phyloP scores from a whole-genome alignment of 2,113 vertebrate species.

The Fregetta grallaria region DNA sequence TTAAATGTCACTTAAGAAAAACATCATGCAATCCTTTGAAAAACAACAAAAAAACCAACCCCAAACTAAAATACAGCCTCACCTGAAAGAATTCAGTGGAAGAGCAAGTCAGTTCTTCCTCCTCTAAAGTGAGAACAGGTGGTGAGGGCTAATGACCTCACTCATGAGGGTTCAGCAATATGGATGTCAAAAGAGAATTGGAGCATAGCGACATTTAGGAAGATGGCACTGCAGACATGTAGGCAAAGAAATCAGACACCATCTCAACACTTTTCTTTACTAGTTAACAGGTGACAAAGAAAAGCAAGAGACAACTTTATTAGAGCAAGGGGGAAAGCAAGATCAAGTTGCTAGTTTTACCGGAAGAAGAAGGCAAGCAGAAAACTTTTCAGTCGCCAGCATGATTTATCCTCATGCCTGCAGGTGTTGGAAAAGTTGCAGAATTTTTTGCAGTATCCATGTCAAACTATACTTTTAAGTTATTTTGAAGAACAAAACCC shows the following conservation, averaged over 20 bases:
- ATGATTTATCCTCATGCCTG: background rate
- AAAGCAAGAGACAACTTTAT: background rate
- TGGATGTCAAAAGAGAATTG: background rate
- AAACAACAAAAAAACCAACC: fast-evolving
- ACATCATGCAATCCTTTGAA: background rate
- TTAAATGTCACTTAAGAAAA: background rate
- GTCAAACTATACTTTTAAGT: background rate
- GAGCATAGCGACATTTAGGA: background rate
- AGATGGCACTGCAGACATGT: background rate
- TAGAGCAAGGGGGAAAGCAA: background rate
- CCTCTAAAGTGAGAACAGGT: background rate
- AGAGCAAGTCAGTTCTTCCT: background rate
- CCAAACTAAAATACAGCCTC: background rate
- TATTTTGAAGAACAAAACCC: background rate
- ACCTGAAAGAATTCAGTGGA: background rate
- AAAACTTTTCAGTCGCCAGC: background rate
- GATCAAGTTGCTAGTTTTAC: background rate
- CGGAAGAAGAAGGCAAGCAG: background rate
- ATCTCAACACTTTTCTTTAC: background rate
- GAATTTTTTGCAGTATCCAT: background rate
- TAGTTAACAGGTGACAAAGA: background rate
- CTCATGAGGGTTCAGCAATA: background rate
- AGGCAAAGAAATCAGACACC: background rate
- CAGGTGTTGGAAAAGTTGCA: background rate
- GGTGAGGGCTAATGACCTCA: background rate